Base-by-base conservation (phyloP, 1,140 invertebrate genomes). In the Drosophila parabipectinata region DNA sequence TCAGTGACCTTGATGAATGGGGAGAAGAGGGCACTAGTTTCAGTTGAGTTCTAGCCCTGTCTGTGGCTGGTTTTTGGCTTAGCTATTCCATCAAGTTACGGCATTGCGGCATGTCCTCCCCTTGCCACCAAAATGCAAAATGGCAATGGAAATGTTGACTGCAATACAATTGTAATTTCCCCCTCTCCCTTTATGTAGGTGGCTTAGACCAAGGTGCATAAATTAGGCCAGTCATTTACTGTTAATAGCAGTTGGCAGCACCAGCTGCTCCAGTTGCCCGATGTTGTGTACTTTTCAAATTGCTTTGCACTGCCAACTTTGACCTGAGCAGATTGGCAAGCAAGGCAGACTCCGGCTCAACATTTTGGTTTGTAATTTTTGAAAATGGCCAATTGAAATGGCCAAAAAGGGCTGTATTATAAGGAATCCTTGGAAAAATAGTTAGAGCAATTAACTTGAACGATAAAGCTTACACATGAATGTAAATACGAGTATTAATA, bases 11-110 rank as follows among this genome's bases (percentile, higher is more conserved):
- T 47, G 44, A 47, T 47, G 41, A 44, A 53, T 47, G n/a, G 8
- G 15, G 24, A 18, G 45, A 47, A n/a, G 52, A 60, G 21, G 50
- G 26, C 21, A 37, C 39, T 68, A 76, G 72, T 60, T 47, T 58
- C 21, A 53, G 72, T 60, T 55, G 50, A 63, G 45, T 32, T 52
- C 45, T 57, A 52, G 51, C 21, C 48, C 39, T 44, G 12, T 48
- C 53, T 41, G 30, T 44, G 44, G 21, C 34, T 56, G 32, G 53
- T 47, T 54, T 45, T 39, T 44, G 54, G 53, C 59, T 80, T 51
- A 63, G 78, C 68, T 69, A 81, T 85, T 85, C 76, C 81, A 87
- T 85, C 82, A 85, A 85, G 82, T 85, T 85, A 82, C 81, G 82
- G 82, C 82, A 78, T 82, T 85, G 81, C 81, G 81, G 67, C 81